These are phyloP conservation scores for Sepioteuthis lessoniana DNA, from an alignment of 2,888 invertebrate species.

Conservation along the genomic window DNA sequence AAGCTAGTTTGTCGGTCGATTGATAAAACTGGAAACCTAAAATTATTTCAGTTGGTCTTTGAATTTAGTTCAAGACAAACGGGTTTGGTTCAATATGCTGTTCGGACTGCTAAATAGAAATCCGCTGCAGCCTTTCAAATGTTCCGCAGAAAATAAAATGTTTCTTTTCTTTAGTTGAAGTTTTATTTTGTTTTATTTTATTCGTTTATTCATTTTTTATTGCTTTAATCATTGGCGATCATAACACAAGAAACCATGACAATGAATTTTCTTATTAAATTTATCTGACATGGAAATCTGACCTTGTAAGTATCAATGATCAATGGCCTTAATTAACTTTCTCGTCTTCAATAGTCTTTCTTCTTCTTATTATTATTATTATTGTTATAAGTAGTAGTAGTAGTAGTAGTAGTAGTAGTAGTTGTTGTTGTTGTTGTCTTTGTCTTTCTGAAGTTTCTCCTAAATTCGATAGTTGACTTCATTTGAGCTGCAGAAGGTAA, in stretches of 20 bases:
- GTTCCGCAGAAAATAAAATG: neutral
- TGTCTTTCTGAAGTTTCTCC: neutral
- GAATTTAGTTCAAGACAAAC: neutral
- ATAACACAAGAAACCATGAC: constrained; percentile 33
- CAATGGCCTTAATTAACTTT: neutral
- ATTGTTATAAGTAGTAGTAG: too few relatives aligned
- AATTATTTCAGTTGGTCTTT: neutral
- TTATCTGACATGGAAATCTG: neutral
- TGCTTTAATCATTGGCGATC: neutral
- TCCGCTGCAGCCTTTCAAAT: constrained; percentile 11
- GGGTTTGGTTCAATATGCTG: neutral
- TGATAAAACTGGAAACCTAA: neutral
- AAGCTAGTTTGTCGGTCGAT: neutral
- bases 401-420: too few relatives aligned
- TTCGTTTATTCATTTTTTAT: neutral
- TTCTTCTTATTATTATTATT: too few relatives aligned
- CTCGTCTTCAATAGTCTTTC: neutral
- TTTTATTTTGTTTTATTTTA: neutral
- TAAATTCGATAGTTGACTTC: neutral
- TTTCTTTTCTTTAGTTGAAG: neutral
- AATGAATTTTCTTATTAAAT: constrained; percentile 23
- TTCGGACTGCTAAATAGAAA: neutral
- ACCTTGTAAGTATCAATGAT: constrained; percentile 23
- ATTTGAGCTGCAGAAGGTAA: neutral
- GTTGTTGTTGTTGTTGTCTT: neutral